A percentile compares a stretch with the other conserved stretches of the same genome.
phyloP scores from a whole-genome alignment of 2,888 invertebrate genomes.

The Cryptocephalus primarius region DNA sequence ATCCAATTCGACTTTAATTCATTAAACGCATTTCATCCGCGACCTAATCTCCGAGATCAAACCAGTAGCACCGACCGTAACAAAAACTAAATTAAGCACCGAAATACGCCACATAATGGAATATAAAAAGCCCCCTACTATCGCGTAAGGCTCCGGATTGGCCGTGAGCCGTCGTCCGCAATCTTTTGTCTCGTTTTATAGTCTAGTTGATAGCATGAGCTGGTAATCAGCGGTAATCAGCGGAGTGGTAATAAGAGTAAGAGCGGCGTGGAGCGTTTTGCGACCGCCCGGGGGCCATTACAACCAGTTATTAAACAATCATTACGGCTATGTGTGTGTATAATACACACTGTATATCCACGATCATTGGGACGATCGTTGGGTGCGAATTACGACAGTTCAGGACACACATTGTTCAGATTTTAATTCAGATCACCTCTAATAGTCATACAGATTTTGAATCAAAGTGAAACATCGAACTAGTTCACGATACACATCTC shows the following conservation, averaged over 20 bases:
- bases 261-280: neutral
- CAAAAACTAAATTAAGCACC: constrained; percentile 1
- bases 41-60: too few species aligned
- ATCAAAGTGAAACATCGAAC: too few species aligned
- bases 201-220: constrained; percentile 4
- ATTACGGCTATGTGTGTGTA: constrained; percentile 1
- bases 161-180: neutral
- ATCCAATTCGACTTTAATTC: too few species aligned
- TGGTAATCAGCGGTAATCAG: constrained; percentile 5
- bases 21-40: too few species aligned
- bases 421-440: too few species aligned
- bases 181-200: constrained; percentile 9
- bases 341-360: too few species aligned
- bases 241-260: constrained; percentile 5
- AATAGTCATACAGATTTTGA: too few species aligned
- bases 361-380: too few species aligned
- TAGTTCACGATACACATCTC: too few species aligned
- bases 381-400: too few species aligned
- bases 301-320: constrained; percentile 9
- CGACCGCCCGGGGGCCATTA: constrained; percentile 5
- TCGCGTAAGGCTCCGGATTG: neutral
- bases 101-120: constrained; percentile 1
- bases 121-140: constrained; percentile 1
- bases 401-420: too few species aligned
- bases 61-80: neutral